Evolutionary conservation across 2,797 vertebrate genomes (phyloP), one percentile per base, ranked within the genome.

Genomic region (Neosilurus mollespiculum): DNA sequence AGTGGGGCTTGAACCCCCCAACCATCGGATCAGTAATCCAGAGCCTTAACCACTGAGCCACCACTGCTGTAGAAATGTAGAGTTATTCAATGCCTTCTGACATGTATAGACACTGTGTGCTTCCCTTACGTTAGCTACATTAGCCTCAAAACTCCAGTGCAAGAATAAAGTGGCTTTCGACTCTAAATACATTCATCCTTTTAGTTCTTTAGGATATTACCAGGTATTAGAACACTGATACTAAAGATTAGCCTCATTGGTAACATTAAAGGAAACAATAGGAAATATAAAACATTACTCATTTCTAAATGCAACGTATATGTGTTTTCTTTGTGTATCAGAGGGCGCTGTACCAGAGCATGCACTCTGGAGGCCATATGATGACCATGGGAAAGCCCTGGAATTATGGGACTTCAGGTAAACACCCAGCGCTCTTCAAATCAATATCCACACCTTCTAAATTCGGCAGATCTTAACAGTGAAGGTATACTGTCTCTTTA

Each of bases 311-410:
- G 73, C 24, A 26, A 7, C 76, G 18, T 37, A 9, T 80, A 6
- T 10, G 30, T 65, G 54, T 58, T 20, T 24, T 66, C 22, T 71
- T 34, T 61, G 72, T 78, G 20, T 69, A 24, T 43, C 92, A 98
- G 96, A 95, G 96, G 85, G 93, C 94, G 1, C 91, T 97, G 82
- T 96, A 96, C 89, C 93, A 96, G 24, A 87, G 94, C 22, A 91
- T 97, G 85, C 96, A 97, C 89, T 86, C 93, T 78, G 78, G 95
- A 18, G 92, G 92, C 86, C 94, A 95, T 4, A 90, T 94, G 88
- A 90, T 96, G 1, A 22, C 94, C 61, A 93, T 96, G 0, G 94
- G 96, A 18, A 94, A 94, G 59, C 76, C 94, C 0, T 88, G 92
- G 12, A 90, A 89, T 54, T 97, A 96, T 62, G 86, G 93, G 56